Evolutionary conservation across 1,140 invertebrate genomes (phyloP), one percentile per base, ranked within the genome.

Genomic region (Aphis craccivora): DNA sequence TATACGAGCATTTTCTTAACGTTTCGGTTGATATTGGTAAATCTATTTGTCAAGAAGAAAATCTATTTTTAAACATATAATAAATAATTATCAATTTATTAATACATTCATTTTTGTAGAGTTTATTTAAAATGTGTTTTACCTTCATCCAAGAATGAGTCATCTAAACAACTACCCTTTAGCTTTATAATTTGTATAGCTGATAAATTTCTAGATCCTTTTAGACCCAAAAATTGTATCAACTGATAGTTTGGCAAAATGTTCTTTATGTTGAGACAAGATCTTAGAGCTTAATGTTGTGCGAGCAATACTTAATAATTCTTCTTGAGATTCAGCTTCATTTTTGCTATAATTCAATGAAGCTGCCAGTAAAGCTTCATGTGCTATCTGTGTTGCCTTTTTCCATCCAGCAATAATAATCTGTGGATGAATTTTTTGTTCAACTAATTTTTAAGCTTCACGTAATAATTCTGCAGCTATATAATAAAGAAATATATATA

Each of bases 201-300:
- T 95, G 98, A 97, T 11, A 99, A 96, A 95, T 99, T 99, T 43
- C 98, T 98, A 94, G 98, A 99, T 48, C 99, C 99, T 96, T 99
- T 99, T 14, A 99, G 96, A 95, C 99, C 96, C 9, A n/a, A 99
- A 95, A 22, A 99, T 98, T 93, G 99, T 99, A 95, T 99, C 97
- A 0, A 99, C 99, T 89, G 99, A 98, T 88, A 99, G 96, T 94
- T 98, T 98, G 93, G 99, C 96, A 95, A 99, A 99, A 95, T 99
- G 97, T 94, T 99, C 99, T 96, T 99, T 99, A 95, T 99, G 98
- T 95, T 99, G 99, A 88, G 98, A 98, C 1, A 99, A 96, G 95
- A 99, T 99, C 96, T 99, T 99, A 0, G 99, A 99, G 95, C 99
- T 99, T 0, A 99, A 95, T 76, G 99, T 99, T 53, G 99, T 99